Evolutionary conservation across 30 jellyfish, hydroid and myxozoan genomes (phyloP).

Genomic region (Aurelia aurita complex sp. Pacific): DNA sequence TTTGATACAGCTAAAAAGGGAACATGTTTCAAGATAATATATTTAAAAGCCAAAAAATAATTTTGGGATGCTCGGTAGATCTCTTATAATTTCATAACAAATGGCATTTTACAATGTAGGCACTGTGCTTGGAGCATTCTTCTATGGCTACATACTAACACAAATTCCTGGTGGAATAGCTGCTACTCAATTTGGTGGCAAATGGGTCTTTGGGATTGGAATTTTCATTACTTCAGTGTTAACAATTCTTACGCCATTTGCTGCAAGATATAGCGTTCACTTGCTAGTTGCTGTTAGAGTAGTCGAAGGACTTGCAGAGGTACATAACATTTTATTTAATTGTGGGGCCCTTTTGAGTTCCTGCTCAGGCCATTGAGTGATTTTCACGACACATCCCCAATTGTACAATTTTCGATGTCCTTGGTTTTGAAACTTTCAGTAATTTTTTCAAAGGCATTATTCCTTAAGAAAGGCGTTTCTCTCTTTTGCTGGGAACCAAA

Average conservation of each 20-base stretch:
- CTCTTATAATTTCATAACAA: neutral
- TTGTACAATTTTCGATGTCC: no score
- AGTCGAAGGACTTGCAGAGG: conserved; percentile 39
- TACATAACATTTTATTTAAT: neutral
- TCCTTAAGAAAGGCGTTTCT: no score
- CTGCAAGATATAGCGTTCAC: conserved; percentile 40
- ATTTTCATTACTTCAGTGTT: conserved; percentile 58
- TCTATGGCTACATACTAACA: conserved; percentile 70
- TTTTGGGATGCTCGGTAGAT: neutral
- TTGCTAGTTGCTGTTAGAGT: conserved; percentile 58
- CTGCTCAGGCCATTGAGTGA: no score
- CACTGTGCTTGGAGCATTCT: conserved; percentile 63
- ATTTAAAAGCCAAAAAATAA: no score
- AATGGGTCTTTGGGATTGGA: conserved; percentile 69
- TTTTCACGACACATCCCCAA: no score
- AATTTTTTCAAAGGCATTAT: no score
- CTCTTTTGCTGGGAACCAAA: no score
- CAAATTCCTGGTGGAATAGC: conserved; percentile 80
- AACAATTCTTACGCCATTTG: conserved; percentile 76
- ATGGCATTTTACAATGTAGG: conserved; percentile 32
- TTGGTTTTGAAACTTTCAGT: no score
- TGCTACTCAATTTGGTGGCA: conserved; percentile 59
- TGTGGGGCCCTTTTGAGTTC: no score
- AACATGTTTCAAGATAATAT: no score
- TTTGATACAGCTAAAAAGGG: no score